Base-by-base conservation (phyloP, 2,888 invertebrate genomes). In the Rhorus exstirpatorius region DNA sequence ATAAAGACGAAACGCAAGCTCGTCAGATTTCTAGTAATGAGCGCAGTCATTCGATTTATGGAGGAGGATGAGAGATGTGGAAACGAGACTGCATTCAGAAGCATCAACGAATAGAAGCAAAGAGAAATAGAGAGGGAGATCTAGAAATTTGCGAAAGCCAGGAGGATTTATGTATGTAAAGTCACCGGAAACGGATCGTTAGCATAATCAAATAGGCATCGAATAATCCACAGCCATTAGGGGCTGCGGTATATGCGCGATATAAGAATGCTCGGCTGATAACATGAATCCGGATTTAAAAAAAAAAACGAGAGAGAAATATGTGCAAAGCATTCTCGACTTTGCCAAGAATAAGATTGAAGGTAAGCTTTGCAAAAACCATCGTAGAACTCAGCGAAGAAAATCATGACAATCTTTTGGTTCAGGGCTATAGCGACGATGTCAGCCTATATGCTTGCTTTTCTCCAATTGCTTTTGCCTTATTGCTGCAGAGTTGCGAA, bases 11-110 rank as follows among this genome's bases (percentile, higher is more conserved):
- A 81, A 63, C 58, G 65, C 58, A 67, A 71, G 55, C 74, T 81
- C 80, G 80, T 81, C 80, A 76, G 76, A 76, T 76, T 63, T 81
- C 76, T 67, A 58, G 71, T 81, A 81, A 81, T 81, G 71, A 81
- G 76, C 80, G 58, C 49, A 71, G 65, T 71, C 76, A 76, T 67
- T 58, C 70, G 65, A 58, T 76, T 65, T 58, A 38, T 31, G 58
- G 61, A 58, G 70, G 58, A 76, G 53, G 19, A 31, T n/a, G 35
- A 21, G 70, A 61, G 46, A 58, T 24, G 17, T 53, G 68, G 53
- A 46, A 63, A 53, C 68, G 46, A 61, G 63, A 44, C 21, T 63
- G 78, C 63, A 55, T 44, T n/a, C 31, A 24, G 41, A 49, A 35
- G 61, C 72, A 74, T 74, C 63, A 38, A 31, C 51, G 21, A 31